These are phyloP conservation scores for Naja naja DNA, from an alignment of 2,113 vertebrate genomes.

Conservation along the genomic window DNA sequence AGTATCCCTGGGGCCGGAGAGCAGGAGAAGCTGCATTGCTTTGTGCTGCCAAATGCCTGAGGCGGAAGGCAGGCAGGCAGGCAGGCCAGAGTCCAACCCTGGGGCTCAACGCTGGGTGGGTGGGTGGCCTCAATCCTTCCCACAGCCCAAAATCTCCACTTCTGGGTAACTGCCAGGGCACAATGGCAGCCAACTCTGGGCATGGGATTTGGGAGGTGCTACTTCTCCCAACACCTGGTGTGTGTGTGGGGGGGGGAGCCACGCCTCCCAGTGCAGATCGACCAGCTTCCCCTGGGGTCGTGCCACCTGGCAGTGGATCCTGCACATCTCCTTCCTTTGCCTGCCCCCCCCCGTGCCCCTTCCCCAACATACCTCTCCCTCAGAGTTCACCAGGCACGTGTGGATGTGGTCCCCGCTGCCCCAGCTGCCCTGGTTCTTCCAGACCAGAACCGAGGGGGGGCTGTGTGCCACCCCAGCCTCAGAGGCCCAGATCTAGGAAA, in stretches of 20 bases:
- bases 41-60: too few species aligned
- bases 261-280: neutral
- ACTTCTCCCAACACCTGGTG: too few species aligned
- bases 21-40: too few species aligned
- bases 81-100: too few species aligned
- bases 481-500: conserved; percentile 86
- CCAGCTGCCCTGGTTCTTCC: conserved; percentile 93
- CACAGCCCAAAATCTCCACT: neutral
- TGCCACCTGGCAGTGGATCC: neutral
- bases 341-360: neutral
- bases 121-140: too few species aligned
- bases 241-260: too few species aligned
- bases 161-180: neutral
- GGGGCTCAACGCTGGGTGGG: too few species aligned
- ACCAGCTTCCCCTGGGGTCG: neutral
- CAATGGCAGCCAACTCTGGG: neutral
- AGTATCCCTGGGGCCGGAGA: too few species aligned
- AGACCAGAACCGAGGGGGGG: conserved; percentile 88
- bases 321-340: neutral
- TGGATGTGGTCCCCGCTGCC: conserved; percentile 79
- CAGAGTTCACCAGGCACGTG: conserved; percentile 78
- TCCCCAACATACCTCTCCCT: conserved; percentile 81
- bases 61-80: too few species aligned
- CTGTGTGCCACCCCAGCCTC: conserved; percentile 85
- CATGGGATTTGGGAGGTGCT: too few species aligned